phyloP scores from a whole-genome alignment of 1,140 invertebrate species.

The Oncopodura yosiiana region DNA sequence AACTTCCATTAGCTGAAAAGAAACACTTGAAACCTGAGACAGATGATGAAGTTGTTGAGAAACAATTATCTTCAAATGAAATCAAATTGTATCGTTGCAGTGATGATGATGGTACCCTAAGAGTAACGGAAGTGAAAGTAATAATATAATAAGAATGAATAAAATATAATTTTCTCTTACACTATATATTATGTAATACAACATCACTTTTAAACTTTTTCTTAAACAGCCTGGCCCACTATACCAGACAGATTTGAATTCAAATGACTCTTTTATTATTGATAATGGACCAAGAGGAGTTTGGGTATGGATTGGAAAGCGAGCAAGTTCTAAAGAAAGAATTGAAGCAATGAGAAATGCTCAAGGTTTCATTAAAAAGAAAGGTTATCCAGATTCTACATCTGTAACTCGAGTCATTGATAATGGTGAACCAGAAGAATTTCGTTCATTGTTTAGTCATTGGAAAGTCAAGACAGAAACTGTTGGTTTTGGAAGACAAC shows the following conservation, averaged over 20 bases:
- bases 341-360: slow-evolving; percentile 73
- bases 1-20: slow-evolving; percentile 53
- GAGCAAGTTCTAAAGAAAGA: slow-evolving; percentile 57
- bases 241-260: slow-evolving; percentile 63
- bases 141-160: too few species aligned
- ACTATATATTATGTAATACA: too few species aligned
- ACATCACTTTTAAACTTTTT: too few species aligned
- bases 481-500: slow-evolving; percentile 39
- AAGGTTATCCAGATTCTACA: slow-evolving; percentile 61
- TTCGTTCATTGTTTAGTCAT: slow-evolving; percentile 65
- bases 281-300: slow-evolving; percentile 71
- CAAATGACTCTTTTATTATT: slow-evolving; percentile 75
- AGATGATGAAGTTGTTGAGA: slow-evolving; percentile 37
- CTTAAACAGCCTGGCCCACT: slow-evolving; percentile 71
- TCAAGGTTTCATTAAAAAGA: slow-evolving; percentile 78
- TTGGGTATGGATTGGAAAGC: slow-evolving; percentile 84
- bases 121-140: slow-evolving; percentile 78
- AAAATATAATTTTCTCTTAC: too few species aligned
- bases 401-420: slow-evolving; percentile 70
- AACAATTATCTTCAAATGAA: slow-evolving; percentile 40
- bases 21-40: slow-evolving; percentile 27
- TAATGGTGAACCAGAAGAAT: slow-evolving; percentile 72
- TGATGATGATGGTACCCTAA: slow-evolving; percentile 68
- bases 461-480: slow-evolving; percentile 53
- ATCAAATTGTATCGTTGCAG: slow-evolving; percentile 60